Conservation (phyloP, 35 echinoderm and acorn worm species). For the Lytechinus pictus region DNA sequence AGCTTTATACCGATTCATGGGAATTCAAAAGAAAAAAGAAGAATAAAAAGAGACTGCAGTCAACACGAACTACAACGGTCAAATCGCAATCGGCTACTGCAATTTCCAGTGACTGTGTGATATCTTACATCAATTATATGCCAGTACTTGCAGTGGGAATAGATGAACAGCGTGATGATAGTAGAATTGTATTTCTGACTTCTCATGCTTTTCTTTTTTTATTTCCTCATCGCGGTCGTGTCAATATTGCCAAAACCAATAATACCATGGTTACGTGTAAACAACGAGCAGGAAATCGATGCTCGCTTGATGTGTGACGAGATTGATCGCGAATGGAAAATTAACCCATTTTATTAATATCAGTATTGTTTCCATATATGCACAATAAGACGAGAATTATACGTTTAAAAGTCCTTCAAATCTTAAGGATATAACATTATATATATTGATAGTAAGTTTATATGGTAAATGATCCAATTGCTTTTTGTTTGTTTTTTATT, state of each 20-base stretch:
- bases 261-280: background rate
- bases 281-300: background rate
- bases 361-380: background rate
- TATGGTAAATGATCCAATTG: too few species aligned
- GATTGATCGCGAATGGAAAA: background rate
- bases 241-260: background rate
- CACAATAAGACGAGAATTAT: background rate
- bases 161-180: background rate
- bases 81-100: background rate
- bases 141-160: background rate
- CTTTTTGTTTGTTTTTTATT: too few species aligned
- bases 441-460: too few species aligned
- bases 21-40: too few species aligned
- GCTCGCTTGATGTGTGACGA: background rate
- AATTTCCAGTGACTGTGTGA: background rate
- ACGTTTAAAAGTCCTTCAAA: background rate
- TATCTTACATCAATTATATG: background rate
- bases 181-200: background rate
- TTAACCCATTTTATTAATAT: background rate
- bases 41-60: too few species aligned
- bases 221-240: background rate
- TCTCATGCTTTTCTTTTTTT: background rate
- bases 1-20: too few species aligned
- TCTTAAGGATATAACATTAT: too few species aligned
- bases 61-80: too few species aligned